These are phyloP conservation scores for Elymnias hypermnestra DNA, from an alignment of 1,140 invertebrate species.

Conservation along the genomic window DNA sequence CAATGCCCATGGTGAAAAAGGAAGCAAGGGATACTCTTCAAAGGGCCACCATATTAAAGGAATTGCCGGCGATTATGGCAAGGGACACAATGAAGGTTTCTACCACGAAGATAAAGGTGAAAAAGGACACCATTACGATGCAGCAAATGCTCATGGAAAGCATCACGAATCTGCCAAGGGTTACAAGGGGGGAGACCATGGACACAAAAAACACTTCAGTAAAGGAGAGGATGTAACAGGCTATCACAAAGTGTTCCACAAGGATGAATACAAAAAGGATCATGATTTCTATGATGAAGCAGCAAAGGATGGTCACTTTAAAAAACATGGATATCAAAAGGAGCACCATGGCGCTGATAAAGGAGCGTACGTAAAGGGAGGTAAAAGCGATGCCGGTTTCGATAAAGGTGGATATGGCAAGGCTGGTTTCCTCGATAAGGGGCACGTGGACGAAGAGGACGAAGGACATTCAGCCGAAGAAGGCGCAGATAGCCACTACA, in stretches of 20 bases:
- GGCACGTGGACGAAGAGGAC: slow-evolving; percentile 59
- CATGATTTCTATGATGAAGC: slow-evolving; percentile 84
- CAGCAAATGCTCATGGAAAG: slow-evolving; percentile 60
- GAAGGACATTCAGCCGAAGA: slow-evolving; percentile 61
- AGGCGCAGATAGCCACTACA: slow-evolving; percentile 50
- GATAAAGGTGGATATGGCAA: slow-evolving; percentile 70
- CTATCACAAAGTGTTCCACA: slow-evolving; percentile 83
- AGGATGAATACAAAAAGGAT: slow-evolving; percentile 86
- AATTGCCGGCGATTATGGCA: slow-evolving; percentile 45
- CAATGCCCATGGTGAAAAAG: slow-evolving; percentile 65
- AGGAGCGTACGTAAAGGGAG: slow-evolving; percentile 76
- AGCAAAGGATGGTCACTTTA: slow-evolving; percentile 79
- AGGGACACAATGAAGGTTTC: slow-evolving; percentile 53
- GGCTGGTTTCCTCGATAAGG: slow-evolving; percentile 73
- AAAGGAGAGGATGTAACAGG: slow-evolving; percentile 83
- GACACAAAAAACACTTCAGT: slow-evolving; percentile 81
- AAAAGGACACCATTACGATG: slow-evolving; percentile 50
- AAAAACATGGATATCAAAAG: slow-evolving; percentile 77
- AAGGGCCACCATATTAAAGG: slow-evolving; percentile 55
- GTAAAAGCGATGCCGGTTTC: slow-evolving; percentile 69
- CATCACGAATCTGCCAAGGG: slow-evolving; percentile 72
- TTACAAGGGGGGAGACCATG: slow-evolving; percentile 82
- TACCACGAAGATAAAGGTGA: slow-evolving; percentile 55
- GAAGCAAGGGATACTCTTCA: slow-evolving; percentile 60
- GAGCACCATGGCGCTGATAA: slow-evolving; percentile 71